Conservation (phyloP, 2,797 vertebrate species). For the Kryptolebias ocellatus region DNA sequence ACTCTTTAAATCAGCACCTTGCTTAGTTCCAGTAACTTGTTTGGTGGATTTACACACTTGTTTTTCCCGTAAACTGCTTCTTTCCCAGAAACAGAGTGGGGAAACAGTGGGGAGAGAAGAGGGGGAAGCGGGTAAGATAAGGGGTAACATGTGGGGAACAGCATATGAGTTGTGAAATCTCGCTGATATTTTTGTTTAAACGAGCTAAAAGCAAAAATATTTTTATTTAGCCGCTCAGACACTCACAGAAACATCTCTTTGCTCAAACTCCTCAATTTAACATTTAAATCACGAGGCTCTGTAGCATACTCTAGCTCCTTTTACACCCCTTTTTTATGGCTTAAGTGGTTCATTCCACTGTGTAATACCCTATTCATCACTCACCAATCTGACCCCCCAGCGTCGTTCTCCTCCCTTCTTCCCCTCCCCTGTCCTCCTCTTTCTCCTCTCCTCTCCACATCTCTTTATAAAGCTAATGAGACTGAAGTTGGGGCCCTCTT, state of each 20-base stretch:
- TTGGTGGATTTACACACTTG: constrained; percentile 71
- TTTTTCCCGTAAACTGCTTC: constrained; percentile 67
- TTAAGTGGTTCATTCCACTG: constrained; percentile 81
- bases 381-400: constrained; percentile 79
- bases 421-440: constrained; percentile 61
- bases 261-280: constrained; percentile 27
- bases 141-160: constrained; percentile 36
- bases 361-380: constrained; percentile 84
- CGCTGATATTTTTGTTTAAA: constrained; percentile 24
- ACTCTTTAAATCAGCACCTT: constrained; percentile 62
- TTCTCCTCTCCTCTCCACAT: constrained; percentile 69
- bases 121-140: constrained; percentile 5
- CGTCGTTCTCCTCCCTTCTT: constrained; percentile 62
- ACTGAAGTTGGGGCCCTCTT: constrained; percentile 81
- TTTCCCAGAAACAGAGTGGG: constrained; percentile 69
- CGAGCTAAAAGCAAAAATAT: constrained; percentile 15
- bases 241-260: constrained; percentile 24
- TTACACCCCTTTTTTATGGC: constrained; percentile 68
- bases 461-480: constrained; percentile 86
- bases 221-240: constrained; percentile 11
- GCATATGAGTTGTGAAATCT: constrained; percentile 4
- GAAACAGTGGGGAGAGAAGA: constrained; percentile 48
- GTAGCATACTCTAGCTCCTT: constrained; percentile 39
- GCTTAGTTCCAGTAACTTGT: constrained; percentile 62
- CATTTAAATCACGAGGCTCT: constrained; percentile 49